phyloP scores from a whole-genome alignment of 2,888 invertebrate species.

The Morpho helenor region DNA sequence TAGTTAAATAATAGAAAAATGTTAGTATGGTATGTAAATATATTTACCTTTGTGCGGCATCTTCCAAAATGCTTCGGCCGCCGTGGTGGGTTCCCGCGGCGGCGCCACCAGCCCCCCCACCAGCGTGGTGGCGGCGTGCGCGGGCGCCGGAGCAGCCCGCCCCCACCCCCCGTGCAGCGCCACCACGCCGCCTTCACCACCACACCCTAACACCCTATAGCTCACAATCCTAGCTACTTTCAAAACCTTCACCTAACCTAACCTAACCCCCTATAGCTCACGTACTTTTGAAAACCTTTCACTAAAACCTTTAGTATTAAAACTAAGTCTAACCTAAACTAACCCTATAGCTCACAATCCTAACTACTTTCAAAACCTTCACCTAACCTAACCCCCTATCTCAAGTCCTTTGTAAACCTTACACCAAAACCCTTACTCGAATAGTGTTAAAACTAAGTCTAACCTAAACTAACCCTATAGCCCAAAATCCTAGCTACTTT shows the following conservation, averaged over 20 bases:
- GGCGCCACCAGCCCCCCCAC: constrained; percentile 83
- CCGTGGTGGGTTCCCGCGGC: constrained; percentile 85
- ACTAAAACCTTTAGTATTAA: neutral
- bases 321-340: neutral
- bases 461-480: neutral
- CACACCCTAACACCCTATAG: constrained; percentile 33
- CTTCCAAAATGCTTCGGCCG: constrained; percentile 89
- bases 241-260: neutral
- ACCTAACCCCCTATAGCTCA: neutral
- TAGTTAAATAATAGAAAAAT: too few species aligned
- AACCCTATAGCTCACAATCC: neutral
- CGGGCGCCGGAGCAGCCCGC: constrained; percentile 80
- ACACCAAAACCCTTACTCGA: too few species aligned
- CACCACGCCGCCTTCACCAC: constrained; percentile 60
- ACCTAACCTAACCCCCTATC: neutral
- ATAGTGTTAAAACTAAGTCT: too few species aligned
- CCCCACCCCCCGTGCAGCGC: constrained; percentile 80
- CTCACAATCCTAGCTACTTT: constrained; percentile 6
- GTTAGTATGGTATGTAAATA: too few species aligned
- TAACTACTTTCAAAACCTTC: neutral
- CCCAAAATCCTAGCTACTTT: neutral
- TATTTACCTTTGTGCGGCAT: constrained; percentile 91
- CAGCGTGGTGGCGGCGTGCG: constrained; percentile 79
- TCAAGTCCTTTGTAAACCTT: too few species aligned
- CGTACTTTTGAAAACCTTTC: neutral